Conservation (phyloP, 2,888 invertebrate species). For the Eupithecia exiguata region DNA sequence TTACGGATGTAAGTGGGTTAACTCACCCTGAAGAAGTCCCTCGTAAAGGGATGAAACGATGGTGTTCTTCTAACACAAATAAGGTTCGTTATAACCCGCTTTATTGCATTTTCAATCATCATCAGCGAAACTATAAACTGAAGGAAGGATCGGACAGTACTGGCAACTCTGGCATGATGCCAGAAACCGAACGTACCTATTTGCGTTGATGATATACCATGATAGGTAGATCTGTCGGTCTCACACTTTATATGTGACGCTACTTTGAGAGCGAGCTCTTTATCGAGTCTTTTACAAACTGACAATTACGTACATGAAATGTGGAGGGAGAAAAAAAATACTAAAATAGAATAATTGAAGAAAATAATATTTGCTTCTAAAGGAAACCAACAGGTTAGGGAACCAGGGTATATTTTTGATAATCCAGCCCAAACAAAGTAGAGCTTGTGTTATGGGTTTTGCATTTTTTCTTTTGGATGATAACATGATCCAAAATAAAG, state of each 20-base stretch:
- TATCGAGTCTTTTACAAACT: not conserved
- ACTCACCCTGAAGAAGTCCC: no score
- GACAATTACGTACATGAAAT: not conserved
- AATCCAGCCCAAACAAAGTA: no score
- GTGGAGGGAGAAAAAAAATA: not conserved
- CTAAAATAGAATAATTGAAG: not conserved
- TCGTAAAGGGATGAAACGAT: no score
- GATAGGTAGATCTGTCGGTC: not conserved
- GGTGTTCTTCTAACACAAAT: no score
- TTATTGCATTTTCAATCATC: constrained; percentile 2
- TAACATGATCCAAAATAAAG: no score
- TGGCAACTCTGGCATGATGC: constrained; percentile 2
- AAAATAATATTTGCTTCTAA: no score
- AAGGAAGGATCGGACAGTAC: not conserved
- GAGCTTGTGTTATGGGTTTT: no score
- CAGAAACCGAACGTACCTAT: not conserved
- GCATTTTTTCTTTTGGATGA: no score
- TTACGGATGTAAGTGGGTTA: no score
- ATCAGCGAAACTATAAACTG: constrained; percentile 7
- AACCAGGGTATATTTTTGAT: no score
- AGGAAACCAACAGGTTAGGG: no score
- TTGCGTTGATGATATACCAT: not conserved
- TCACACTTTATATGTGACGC: not conserved
- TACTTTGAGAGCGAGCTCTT: not conserved
- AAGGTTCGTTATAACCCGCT: no score